phyloP scores from a whole-genome alignment of 2,113 vertebrate genomes.

The Tyrannus savana region DNA sequence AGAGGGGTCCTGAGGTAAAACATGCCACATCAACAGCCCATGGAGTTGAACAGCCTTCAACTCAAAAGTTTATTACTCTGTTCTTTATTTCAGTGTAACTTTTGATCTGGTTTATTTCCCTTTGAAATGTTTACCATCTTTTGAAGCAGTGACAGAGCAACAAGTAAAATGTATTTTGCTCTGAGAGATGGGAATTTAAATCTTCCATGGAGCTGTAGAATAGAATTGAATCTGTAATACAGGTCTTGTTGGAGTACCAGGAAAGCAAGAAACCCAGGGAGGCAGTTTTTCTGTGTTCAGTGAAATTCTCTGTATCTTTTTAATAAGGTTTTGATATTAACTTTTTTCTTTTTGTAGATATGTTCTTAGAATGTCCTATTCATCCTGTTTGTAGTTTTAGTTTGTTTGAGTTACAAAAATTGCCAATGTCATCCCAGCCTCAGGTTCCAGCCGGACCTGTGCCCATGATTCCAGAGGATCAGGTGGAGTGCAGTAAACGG shows the following conservation, averaged over 20 bases:
- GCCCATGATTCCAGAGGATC: constrained; percentile 68
- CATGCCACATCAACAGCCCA: fast-evolving
- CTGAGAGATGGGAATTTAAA: neutral
- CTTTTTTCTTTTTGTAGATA: neutral
- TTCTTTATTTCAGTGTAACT: neutral
- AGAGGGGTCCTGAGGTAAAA: neutral
- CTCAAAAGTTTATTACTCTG: neutral
- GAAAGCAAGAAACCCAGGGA: neutral
- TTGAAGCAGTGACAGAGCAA: neutral
- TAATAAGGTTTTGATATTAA: neutral
- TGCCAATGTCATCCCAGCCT: constrained; percentile 41
- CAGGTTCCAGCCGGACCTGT: constrained; percentile 70
- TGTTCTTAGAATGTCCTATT: neutral
- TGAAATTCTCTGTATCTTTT: neutral
- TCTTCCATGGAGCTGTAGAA: neutral
- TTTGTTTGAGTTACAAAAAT: neutral
- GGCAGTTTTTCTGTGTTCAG: neutral
- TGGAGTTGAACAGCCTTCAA: neutral
- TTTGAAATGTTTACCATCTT: neutral
- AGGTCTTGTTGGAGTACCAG: neutral
- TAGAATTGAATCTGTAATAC: neutral
- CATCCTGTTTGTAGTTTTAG: neutral
- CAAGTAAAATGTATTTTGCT: neutral
- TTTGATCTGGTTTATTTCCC: neutral
- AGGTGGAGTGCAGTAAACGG: neutral